Conservation (phyloP, 2,797 vertebrate species). For the Cottoperca gobio region DNA sequence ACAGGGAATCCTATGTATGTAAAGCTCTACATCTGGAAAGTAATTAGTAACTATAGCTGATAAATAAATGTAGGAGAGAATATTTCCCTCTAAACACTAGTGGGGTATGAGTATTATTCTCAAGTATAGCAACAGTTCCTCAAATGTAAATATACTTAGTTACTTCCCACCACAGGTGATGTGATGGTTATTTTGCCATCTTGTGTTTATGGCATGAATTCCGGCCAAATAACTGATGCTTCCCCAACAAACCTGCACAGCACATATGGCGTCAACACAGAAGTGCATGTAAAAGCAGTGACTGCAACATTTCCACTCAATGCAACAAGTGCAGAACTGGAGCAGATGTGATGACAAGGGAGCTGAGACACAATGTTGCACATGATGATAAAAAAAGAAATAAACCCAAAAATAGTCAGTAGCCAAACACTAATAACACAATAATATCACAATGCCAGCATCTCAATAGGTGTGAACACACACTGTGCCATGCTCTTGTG, state of each 20-base stretch:
- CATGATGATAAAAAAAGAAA: constrained; percentile 13
- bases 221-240: constrained; percentile 16
- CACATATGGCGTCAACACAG: constrained; percentile 27
- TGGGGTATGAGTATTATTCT: background rate
- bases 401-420: background rate
- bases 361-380: constrained; percentile 32
- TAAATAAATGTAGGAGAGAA: background rate
- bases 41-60: background rate
- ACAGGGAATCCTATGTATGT: background rate
- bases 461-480: constrained; percentile 66
- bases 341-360: constrained; percentile 62
- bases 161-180: background rate
- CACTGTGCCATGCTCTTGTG: constrained; percentile 72
- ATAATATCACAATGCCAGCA: constrained; percentile 60
- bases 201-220: constrained; percentile 41
- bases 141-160: background rate
- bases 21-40: background rate
- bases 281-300: constrained; percentile 18
- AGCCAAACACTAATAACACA: constrained; percentile 59
- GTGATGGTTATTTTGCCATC: constrained; percentile 14
- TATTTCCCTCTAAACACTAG: no score
- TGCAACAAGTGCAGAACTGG: constrained; percentile 59
- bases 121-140: background rate
- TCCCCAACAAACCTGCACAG: constrained; percentile 28
- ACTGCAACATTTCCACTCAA: constrained; percentile 47